Evolutionary conservation across 1,140 invertebrate genomes (phyloP), one percentile per base, ranked within the genome.

Genomic region (Caenorhabditis inopinata): DNA sequence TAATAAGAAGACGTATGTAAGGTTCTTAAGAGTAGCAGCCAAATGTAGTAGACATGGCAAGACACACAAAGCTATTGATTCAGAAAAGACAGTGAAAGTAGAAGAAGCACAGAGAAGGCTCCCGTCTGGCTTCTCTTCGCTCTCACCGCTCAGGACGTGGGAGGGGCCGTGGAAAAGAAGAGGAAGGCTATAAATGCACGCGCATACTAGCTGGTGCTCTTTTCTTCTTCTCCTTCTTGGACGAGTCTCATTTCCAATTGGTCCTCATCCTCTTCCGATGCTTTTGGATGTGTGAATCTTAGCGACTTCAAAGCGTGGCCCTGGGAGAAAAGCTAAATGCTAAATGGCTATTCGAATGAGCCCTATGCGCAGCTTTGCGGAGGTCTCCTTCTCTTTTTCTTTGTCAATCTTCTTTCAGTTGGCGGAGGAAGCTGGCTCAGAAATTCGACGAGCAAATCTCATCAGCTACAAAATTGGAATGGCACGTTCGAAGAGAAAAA

Each of bases 1-100:
- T 68, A 68, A 68, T 68, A 68, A 68, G 58, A 68, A 68, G 58
- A 68, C 32, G 58, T 68, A 68, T 68, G 58, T 38, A 32, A 68
- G 58, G 58, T 68, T 68, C 58, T 38, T 68, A 29, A n/a, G 27
- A 27, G 25, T 32, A 68, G 58, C 58, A 4, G 58, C 32, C 32
- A 29, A 68, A 42, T 35, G 58, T 25, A 68, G 58, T 68, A 68
- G 58, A 68, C n/a, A 68, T 68, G 58, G 58, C 58, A 42, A 68
- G 58, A 68, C 58, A 68, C 58, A 42, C 58, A 16, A 16, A 42
- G 58, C 58, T 68, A 68, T 68, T 32, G 58, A 68, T 68, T 68
- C 58, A 21, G 58, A 68, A 68, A 9, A 32, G 5, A 68, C 58
- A 68, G 38, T 68, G 32, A 16, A 21, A 68, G 58, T 38, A 2